Conservation (phyloP, 1,140 invertebrate species). For the Chironomus tepperi region DNA sequence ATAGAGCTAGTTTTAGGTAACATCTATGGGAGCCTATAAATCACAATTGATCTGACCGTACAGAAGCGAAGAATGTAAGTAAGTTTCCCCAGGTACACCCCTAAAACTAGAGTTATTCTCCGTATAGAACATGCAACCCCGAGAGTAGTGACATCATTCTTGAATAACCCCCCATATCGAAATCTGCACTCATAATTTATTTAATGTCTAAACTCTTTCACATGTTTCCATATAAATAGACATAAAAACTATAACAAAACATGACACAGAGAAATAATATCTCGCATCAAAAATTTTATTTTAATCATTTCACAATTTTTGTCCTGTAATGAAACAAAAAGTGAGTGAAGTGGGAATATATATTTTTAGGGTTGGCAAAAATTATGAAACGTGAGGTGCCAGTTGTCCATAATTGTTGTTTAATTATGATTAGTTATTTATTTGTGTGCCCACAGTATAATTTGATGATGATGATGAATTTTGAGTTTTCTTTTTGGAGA, state of each 20-base stretch:
- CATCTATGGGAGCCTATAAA: no score
- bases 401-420: constrained; percentile 18
- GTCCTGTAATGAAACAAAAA: no score
- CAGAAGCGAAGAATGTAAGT: no score
- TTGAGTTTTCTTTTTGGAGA: not conserved
- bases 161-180: no score
- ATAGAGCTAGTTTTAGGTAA: no score
- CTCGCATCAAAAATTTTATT: not conserved
- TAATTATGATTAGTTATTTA: constrained; percentile 23
- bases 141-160: no score
- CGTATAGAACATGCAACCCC: no score
- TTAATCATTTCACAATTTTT: not conserved
- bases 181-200: not conserved
- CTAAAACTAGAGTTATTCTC: no score
- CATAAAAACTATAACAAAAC: not conserved
- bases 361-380: not conserved
- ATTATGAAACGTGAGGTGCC: not conserved
- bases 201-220: constrained; percentile 19
- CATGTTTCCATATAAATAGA: not conserved
- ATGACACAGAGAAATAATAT: constrained; percentile 17
- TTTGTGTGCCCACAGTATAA: not conserved
- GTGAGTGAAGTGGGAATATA: no score
- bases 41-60: no score
- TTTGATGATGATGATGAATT: not conserved
- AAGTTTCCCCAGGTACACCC: no score